A percentile compares a stretch with the other conserved stretches of the same genome.
Evolutionary conservation across 2,888 invertebrate genomes (phyloP).

Genomic region (Erebia epiphron): DNA sequence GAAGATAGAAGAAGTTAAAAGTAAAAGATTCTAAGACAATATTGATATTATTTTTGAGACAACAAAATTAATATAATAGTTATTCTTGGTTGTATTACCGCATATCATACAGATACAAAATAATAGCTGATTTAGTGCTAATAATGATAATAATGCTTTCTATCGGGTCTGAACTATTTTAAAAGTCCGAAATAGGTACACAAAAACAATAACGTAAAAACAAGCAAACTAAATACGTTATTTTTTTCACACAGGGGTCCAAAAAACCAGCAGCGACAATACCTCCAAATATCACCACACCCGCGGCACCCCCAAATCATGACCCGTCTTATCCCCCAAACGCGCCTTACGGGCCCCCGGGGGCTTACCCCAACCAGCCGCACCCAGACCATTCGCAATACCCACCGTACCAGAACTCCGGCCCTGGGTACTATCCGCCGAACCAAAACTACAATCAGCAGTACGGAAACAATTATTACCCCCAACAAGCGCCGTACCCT

Average conservation of each 20-base stretch:
- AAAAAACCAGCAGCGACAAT: constrained; percentile 81
- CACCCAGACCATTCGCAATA: constrained; percentile 60
- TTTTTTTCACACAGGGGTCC: constrained; percentile 55
- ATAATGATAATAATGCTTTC: too few relatives aligned
- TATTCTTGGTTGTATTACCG: too few relatives aligned
- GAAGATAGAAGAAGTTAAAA: neutral
- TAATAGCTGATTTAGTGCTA: too few relatives aligned
- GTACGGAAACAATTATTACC: constrained; percentile 70
- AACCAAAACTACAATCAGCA: constrained; percentile 75
- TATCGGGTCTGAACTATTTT: too few relatives aligned
- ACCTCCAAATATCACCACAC: constrained; percentile 68
- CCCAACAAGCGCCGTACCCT: constrained; percentile 63
- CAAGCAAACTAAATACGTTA: neutral
- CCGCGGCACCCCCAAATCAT: constrained; percentile 47
- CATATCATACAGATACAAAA: too few relatives aligned
- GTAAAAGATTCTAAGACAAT: too few relatives aligned
- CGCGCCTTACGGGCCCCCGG: constrained; percentile 62
- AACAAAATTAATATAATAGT: too few relatives aligned
- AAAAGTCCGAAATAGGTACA: too few relatives aligned
- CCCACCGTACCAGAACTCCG: constrained; percentile 66
- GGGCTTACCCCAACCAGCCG: constrained; percentile 45
- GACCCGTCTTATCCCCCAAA: constrained; percentile 62
- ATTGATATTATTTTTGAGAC: too few relatives aligned
- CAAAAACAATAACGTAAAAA: too few relatives aligned
- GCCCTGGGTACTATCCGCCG: constrained; percentile 73